Conservation (phyloP, 2,797 vertebrate genomes). For the Gymnocypris eckloni region DNA sequence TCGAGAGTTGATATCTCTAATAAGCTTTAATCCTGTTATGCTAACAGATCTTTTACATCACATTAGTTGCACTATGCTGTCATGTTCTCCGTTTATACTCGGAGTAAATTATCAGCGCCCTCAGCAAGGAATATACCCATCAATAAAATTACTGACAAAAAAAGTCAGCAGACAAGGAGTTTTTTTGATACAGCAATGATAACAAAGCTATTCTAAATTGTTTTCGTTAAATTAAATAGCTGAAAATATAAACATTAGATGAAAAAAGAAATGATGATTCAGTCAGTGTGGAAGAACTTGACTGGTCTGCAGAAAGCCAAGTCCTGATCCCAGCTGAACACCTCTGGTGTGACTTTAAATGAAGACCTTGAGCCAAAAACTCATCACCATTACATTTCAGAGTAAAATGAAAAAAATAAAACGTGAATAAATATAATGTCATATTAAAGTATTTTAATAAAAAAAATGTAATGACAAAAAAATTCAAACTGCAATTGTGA, state of each 20-base stretch:
- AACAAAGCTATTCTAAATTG: background rate
- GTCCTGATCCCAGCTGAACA: too few species aligned
- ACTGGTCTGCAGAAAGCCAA: too few species aligned
- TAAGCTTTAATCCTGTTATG: constrained; percentile 42
- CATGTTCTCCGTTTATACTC: constrained; percentile 1
- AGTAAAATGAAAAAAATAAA: background rate
- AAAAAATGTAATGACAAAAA: background rate
- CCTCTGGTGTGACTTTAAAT: too few species aligned
- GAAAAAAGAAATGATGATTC: background rate
- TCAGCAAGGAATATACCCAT: constrained; percentile 5
- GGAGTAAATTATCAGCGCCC: constrained; percentile 22
- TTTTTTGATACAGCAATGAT: background rate
- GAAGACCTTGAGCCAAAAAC: too few species aligned
- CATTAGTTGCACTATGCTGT: constrained; percentile 16
- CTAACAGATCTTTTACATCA: constrained; percentile 28
- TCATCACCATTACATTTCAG: too few species aligned
- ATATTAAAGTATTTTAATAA: background rate
- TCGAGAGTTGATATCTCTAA: constrained; percentile 20
- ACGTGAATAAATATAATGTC: background rate
- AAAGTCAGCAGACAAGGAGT: constrained; percentile 17
- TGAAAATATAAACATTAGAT: background rate
- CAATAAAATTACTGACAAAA: background rate
- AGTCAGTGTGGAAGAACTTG: too few species aligned
- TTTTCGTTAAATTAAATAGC: background rate
- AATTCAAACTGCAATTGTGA: background rate